Evolutionary conservation across 2,888 invertebrate genomes (phyloP).

Genomic region (Parnassius apollo): DNA sequence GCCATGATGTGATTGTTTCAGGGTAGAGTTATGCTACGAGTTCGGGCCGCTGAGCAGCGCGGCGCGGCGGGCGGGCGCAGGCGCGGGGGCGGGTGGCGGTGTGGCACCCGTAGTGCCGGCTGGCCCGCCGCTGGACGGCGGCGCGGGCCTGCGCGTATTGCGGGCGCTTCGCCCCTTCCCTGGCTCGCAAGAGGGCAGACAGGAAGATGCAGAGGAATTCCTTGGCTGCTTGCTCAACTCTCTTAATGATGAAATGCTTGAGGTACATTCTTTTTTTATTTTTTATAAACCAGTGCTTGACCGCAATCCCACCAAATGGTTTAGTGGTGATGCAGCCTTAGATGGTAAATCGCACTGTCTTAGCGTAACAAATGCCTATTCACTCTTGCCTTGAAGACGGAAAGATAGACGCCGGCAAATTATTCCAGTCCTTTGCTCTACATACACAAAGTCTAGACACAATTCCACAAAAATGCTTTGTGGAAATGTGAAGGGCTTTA

Average conservation of each 20-base stretch:
- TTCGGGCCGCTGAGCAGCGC: conserved; percentile 84
- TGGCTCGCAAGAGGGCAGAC: conserved; percentile 89
- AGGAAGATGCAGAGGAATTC: conserved; percentile 99
- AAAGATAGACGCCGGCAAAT: too few species aligned
- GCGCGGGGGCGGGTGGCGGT: conserved; percentile 52
- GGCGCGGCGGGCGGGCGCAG: conserved; percentile 44
- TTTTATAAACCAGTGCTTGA: too few species aligned
- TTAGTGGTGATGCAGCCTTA: too few species aligned
- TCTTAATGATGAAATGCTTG: conserved; percentile 97
- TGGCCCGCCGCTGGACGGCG: conserved; percentile 94
- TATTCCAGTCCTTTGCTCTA: too few species aligned
- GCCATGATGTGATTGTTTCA: conserved; percentile 45
- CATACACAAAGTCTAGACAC: too few species aligned
- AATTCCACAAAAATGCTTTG: too few species aligned
- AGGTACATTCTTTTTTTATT: conserved; percentile 72
- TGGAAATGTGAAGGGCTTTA: too few species aligned
- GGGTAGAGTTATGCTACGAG: conserved; percentile 89
- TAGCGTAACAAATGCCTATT: too few species aligned
- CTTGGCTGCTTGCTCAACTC: conserved; percentile 95
- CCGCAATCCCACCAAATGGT: too few species aligned
- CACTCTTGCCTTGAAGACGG: too few species aligned
- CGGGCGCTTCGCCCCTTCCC: conserved; percentile 85
- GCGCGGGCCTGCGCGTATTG: conserved; percentile 91
- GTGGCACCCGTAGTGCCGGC: conserved; percentile 79
- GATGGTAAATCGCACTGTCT: too few species aligned